Conservation (phyloP, 2,797 vertebrate species). For the Pangasius larnaudii region DNA sequence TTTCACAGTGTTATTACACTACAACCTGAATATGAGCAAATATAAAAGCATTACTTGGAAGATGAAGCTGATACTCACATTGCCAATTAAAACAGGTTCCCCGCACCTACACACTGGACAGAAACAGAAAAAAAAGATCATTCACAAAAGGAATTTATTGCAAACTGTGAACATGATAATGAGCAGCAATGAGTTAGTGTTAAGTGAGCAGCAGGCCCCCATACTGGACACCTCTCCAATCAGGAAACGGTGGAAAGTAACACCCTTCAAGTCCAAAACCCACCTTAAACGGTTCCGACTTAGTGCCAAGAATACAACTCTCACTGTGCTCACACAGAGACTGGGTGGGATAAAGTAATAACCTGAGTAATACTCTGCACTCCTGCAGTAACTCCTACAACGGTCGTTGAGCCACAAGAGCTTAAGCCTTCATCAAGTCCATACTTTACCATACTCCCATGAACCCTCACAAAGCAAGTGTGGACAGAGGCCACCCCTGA, state of each 20-base stretch:
- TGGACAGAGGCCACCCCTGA: neutral
- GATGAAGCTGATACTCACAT: constrained; percentile 33
- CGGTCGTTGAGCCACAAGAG: neutral
- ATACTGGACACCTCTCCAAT: neutral
- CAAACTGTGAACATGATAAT: neutral
- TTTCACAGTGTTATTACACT: neutral
- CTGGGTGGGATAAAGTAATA: neutral
- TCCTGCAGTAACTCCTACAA: neutral
- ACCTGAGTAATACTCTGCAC: neutral
- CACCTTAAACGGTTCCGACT: neutral
- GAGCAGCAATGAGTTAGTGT: neutral
- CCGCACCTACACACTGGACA: constrained; percentile 45
- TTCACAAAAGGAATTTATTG: neutral
- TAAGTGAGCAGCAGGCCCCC: neutral
- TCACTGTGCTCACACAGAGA: neutral
- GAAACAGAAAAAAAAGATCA: neutral
- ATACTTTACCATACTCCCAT: neutral
- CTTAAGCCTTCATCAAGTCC: neutral
- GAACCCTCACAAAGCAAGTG: neutral
- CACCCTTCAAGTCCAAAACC: neutral
- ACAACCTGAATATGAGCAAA: neutral
- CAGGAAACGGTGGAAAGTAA: neutral
- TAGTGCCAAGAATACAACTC: neutral
- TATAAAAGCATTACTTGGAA: neutral
- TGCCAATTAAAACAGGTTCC: constrained; percentile 36